Evolutionary conservation across 2,888 invertebrate genomes (phyloP), one percentile per base, ranked within the genome.

Genomic region (Amphipoea lucens): DNA sequence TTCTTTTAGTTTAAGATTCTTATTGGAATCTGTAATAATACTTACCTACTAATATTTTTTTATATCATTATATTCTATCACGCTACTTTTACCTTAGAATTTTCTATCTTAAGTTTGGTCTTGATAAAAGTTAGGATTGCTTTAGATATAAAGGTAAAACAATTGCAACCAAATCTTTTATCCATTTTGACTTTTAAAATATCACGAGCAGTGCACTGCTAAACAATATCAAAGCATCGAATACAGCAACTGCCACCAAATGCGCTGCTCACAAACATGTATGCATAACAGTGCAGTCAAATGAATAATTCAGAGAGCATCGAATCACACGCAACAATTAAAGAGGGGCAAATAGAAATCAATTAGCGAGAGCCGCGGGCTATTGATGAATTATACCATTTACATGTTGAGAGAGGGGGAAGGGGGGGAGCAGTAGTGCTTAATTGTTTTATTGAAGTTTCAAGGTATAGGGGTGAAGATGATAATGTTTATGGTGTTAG

Each of bases 341-440:
- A 91, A 94, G 92, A 90, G 94, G 90, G 93, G 93, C 94, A 95
- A 95, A 95, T 94, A 94, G 93, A 90, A 94, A 96, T 95, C 95
- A 95, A 95, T 96, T 95, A 95, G 91, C 88, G 88, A 89, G 88
- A 83, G 88, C 90, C 89, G 88, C 88, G 69, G 87, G 90, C 89
- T 94, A 93, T 93, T 93, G 93, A 92, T 89, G 89, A 89, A 91
- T 92, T 92, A 92, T 87, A 78, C 73, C 87, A 93, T 92, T 91
- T 91, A 87, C 90, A 90, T 91, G 82, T 71, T 54, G 76, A 85
- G 71, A 45, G 60, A 73, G 42, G 66, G 69, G 54, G 42, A 48
- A 11, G 69, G 65, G 62, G 65, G 81, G 45, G 67, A 70, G 66
- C 45, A 65, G 42, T 54, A 80, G 57, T 29, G 20, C 76, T 79